phyloP scores from a whole-genome alignment of 2,113 vertebrate genomes.

The Oryzias celebensis region DNA sequence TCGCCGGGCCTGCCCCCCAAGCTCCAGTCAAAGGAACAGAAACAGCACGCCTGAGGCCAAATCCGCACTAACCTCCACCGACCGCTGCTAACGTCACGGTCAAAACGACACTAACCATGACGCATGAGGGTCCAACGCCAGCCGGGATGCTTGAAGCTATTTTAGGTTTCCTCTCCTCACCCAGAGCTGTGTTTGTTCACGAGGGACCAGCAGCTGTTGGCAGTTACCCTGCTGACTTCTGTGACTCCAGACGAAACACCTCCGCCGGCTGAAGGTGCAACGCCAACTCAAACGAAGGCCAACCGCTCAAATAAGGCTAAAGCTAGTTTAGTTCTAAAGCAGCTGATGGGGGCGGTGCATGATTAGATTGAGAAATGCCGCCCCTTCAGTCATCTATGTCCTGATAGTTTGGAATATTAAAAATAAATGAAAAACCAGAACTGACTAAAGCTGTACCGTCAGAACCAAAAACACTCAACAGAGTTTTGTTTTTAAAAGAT shows the following conservation, averaged over 20 bases:
- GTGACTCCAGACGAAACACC: not conserved
- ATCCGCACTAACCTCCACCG: not conserved
- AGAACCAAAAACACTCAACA: no score
- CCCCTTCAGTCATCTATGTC: no score
- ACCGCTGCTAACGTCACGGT: constrained; percentile 1
- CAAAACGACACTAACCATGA: constrained; percentile 19
- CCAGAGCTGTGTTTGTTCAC: constrained; percentile 31
- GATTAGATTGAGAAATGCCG: no score
- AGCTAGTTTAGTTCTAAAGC: no score
- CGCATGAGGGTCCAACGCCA: constrained; percentile 36
- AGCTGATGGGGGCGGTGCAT: no score
- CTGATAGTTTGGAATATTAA: no score
- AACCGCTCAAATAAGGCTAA: no score
- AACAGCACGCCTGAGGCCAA: constrained; percentile 52
- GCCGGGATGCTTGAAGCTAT: constrained; percentile 40
- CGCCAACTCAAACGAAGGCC: no score
- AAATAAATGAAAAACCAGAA: no score
- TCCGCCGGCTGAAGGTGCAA: not conserved
- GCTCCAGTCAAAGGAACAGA: constrained; percentile 65
- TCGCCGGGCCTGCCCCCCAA: constrained; percentile 89
- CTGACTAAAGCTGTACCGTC: no score
- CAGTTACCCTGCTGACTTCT: not conserved
- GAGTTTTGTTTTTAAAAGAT: no score
- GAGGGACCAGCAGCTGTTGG: constrained; percentile 14
- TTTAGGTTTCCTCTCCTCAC: constrained; percentile 37